Conservation (phyloP, 2,797 vertebrate species). For the Phylloscopus collybita region DNA sequence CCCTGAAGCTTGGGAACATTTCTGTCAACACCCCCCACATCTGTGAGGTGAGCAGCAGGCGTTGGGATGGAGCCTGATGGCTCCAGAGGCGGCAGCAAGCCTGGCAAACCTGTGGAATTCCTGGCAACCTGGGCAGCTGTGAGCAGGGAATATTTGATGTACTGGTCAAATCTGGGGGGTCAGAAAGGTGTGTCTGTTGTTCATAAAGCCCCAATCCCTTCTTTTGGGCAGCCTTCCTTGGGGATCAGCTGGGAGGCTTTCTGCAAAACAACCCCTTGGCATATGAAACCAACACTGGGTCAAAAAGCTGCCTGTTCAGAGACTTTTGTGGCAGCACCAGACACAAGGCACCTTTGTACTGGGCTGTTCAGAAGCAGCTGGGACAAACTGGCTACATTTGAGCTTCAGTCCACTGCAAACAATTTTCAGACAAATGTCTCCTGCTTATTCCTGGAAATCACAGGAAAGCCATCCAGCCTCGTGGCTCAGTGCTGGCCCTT, state of each 20-base stretch:
- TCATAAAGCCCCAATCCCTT: not conserved
- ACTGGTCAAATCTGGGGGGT: too few relatives aligned
- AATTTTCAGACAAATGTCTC: not conserved
- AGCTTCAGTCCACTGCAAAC: not conserved
- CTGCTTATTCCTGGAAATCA: fast-evolving
- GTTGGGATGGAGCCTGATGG: not conserved
- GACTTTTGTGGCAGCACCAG: not conserved
- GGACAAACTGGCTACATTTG: not conserved
- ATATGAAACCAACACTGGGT: not conserved
- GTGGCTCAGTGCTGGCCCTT: not conserved
- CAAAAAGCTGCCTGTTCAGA: not conserved
- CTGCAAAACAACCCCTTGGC: not conserved
- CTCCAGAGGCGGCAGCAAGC: not conserved
- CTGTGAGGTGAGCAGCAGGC: conserved; percentile 81
- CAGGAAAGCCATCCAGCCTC: not conserved
- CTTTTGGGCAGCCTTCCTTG: not conserved
- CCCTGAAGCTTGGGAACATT: conserved; percentile 81
- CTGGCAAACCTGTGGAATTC: not conserved
- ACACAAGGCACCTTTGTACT: not conserved
- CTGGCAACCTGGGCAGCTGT: not conserved
- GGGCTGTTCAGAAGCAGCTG: not conserved
- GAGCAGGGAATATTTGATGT: too few relatives aligned
- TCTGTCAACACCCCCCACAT: conserved; percentile 78
- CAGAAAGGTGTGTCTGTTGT: not conserved
- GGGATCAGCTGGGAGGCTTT: not conserved